phyloP scores from a whole-genome alignment of 1,140 invertebrate genomes.

The Halictus rubicundus region DNA sequence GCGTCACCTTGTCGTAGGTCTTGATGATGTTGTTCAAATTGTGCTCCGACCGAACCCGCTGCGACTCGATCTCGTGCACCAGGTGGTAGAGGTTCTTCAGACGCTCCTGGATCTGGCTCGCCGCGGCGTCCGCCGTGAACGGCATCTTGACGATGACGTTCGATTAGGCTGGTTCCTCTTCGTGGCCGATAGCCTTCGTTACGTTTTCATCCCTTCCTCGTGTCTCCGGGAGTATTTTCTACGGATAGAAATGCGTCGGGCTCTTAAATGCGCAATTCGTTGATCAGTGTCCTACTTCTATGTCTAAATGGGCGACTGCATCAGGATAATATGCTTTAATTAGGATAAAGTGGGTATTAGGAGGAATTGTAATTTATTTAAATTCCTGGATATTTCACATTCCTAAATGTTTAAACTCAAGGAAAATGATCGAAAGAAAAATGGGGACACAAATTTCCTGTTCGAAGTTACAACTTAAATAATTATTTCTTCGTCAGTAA shows the following conservation, averaged over 20 bases:
- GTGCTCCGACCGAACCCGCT: conserved; percentile 88
- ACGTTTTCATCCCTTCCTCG: not conserved
- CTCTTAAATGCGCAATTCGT: not conserved
- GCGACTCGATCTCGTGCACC: conserved; percentile 90
- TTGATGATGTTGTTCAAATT: conserved; percentile 90
- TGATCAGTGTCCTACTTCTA: too few species aligned
- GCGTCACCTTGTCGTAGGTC: conserved; percentile 88
- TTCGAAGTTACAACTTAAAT: too few species aligned
- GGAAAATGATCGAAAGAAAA: too few species aligned
- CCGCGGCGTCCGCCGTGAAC: conserved; percentile 88
- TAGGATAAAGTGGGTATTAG: too few species aligned
- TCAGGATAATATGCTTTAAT: too few species aligned
- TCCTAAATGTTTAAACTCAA: too few species aligned
- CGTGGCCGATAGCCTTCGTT: too few species aligned
- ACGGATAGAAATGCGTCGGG: not conserved
- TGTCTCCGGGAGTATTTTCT: not conserved
- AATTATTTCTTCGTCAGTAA: too few species aligned
- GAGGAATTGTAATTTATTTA: too few species aligned
- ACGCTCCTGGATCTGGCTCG: conserved; percentile 90
- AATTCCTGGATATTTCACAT: too few species aligned
- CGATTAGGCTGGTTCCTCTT: not conserved
- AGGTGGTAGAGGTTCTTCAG: conserved; percentile 88
- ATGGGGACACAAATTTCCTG: too few species aligned
- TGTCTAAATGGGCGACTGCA: too few species aligned
- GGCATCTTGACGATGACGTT: conserved; percentile 81